phyloP scores from a whole-genome alignment of 2,797 vertebrate species.

The Leuciscus waleckii region DNA sequence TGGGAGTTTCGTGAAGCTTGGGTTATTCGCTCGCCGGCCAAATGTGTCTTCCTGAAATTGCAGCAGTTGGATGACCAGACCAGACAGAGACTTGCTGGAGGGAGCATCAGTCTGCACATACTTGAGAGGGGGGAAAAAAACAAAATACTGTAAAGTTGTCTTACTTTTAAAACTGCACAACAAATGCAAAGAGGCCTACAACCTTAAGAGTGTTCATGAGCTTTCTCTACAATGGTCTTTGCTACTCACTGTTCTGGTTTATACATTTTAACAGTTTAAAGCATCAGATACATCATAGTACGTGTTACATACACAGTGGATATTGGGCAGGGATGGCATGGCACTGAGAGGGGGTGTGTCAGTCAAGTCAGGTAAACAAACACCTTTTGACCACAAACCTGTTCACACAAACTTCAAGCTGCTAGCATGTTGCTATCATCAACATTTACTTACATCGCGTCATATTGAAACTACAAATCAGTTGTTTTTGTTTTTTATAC shows the following conservation, averaged over 20 bases:
- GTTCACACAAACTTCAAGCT: not conserved
- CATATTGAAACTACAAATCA: not conserved
- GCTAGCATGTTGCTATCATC: conserved; percentile 18
- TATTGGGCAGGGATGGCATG: not conserved
- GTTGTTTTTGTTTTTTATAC: not conserved
- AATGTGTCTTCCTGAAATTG: conserved; percentile 98
- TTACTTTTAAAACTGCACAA: not conserved
- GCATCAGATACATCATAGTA: not conserved
- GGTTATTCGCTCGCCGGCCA: conserved; percentile 87
- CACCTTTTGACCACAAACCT: conserved; percentile 8
- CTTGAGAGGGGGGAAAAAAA: conserved; percentile 69
- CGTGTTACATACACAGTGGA: not conserved
- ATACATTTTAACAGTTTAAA: not conserved
- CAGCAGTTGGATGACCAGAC: conserved; percentile 90
- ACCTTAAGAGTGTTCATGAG: not conserved
- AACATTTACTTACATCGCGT: not conserved
- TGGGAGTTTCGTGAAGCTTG: conserved; percentile 92
- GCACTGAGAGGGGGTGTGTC: conserved; percentile 22
- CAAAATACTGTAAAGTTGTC: not conserved
- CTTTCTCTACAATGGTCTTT: not conserved
- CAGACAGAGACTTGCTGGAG: conserved; percentile 89
- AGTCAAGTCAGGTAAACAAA: conserved; percentile 19
- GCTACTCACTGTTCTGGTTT: not conserved
- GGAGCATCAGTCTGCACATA: conserved; percentile 92
- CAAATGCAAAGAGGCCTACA: not conserved